These are phyloP conservation scores for Metaphire vulgaris DNA, from an alignment of 1,140 invertebrate species.

Conservation along the genomic window DNA sequence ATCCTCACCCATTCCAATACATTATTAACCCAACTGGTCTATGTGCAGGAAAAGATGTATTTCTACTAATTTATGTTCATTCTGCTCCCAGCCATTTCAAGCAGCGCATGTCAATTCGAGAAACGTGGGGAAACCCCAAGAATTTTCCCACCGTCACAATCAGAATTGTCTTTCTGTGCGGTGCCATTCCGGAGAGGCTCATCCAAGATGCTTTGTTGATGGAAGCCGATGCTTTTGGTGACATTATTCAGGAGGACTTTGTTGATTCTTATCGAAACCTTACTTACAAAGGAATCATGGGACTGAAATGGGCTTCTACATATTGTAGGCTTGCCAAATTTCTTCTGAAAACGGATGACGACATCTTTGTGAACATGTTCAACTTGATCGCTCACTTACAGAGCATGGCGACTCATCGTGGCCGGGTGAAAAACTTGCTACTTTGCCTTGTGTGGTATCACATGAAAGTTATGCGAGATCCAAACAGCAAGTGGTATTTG, in stretches of 20 bases:
- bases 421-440: constrained; percentile 6
- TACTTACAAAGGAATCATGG: constrained; percentile 78
- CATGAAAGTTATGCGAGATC: constrained; percentile 41
- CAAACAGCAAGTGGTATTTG: constrained; percentile 52
- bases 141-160: constrained; percentile 30
- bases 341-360: constrained; percentile 55
- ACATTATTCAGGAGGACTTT: constrained; percentile 73
- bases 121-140: constrained; percentile 45
- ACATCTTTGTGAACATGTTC: constrained; percentile 53
- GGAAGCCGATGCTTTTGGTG: constrained; percentile 59
- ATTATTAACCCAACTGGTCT: constrained; percentile 14
- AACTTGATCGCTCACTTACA: constrained; percentile 26
- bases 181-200: neutral
- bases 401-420: neutral
- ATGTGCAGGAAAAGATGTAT: constrained; percentile 18
- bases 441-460: constrained; percentile 27
- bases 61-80: constrained; percentile 38
- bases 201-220: constrained; percentile 54
- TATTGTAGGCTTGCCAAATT: constrained; percentile 58
- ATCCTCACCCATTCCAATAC: constrained; percentile 19
- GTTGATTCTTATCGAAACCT: constrained; percentile 70
- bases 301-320: constrained; percentile 68
- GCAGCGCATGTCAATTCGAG: constrained; percentile 41
- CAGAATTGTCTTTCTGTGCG: constrained; percentile 55
- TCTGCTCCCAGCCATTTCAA: constrained; percentile 42